phyloP scores from a whole-genome alignment of 2,797 vertebrate species.

The Pygocentrus nattereri region DNA sequence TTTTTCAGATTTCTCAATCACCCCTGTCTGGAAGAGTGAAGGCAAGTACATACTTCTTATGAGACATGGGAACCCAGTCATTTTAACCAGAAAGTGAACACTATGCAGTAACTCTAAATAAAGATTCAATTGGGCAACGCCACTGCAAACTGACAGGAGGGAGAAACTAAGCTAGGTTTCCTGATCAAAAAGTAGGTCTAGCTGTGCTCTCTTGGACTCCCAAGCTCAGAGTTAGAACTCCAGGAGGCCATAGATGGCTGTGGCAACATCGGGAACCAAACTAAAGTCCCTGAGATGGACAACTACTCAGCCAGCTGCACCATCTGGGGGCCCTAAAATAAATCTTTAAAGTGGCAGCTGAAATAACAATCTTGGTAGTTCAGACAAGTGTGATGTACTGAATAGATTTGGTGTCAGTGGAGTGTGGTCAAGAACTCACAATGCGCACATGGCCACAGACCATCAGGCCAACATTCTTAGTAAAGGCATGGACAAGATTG shows the following conservation, averaged over 20 bases:
- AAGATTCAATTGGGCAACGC: too few species aligned
- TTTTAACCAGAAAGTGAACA: too few species aligned
- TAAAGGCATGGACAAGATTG: slow-evolving; percentile 94
- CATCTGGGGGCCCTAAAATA: neutral
- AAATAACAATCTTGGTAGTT: neutral
- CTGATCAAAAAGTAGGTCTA: neutral
- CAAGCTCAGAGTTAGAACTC: neutral
- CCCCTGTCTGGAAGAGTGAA: too few species aligned
- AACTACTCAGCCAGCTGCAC: neutral
- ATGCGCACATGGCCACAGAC: slow-evolving; percentile 94
- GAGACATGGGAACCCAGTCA: too few species aligned
- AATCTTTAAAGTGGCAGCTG: neutral
- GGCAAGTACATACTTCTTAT: too few species aligned
- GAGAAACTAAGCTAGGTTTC: neutral
- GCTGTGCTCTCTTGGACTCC: neutral
- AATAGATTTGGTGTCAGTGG: neutral
- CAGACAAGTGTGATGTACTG: neutral
- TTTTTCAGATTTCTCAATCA: too few species aligned
- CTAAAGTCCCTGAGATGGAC: neutral
- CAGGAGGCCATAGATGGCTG: neutral
- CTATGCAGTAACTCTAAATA: too few species aligned
- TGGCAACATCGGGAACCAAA: neutral
- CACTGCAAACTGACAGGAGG: neutral
- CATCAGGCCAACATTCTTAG: slow-evolving; percentile 97
- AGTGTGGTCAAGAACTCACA: slow-evolving; percentile 76